Evolutionary conservation across 2,113 vertebrate genomes (phyloP), one percentile per base, ranked within the genome.

Genomic region (Salvelinus sp.): DNA sequence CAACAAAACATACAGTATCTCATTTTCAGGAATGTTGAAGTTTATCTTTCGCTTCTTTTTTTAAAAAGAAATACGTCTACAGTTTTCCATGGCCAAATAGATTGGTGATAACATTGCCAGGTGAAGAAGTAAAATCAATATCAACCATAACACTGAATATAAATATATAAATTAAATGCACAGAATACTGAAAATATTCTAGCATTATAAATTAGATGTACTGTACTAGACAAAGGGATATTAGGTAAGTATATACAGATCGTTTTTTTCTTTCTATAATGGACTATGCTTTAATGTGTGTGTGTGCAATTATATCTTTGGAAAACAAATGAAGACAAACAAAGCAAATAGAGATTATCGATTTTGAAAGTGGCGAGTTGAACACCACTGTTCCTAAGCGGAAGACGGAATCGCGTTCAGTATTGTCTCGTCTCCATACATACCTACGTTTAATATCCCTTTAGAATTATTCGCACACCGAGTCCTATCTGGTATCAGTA

Each of bases 91-190:
- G 75, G 75, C 57, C 44, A 70, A 69, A 80, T 73, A 81, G 69
- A 86, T 75, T 80, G 71, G 57, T 73, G 73, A 84, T 74, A 76
- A 76, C 22, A 27, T 75, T 63, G 50, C 83, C 76, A 83, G 47
- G 72, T 83, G 73, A 83, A 57, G 76, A 85, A 72, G 75, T 70
- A 77, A 80, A 83, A 79, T 66, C 30, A 67, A 74, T 28, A 78
- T 82, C 73, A 80, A 90, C 76, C 38, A 73, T 87, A 90, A 91
- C 90, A 92, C 86, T 90, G 87, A 27, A 91, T 91, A 91, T 92
- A 92, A 92, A 93, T 92, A 93, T 83, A 76, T 83, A 79, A 86
- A 80, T 89, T 87, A 90, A 90, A 90, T 89, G 89, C 75, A 90
- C 73, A 78, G 77, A 90, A 92, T 89, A 91, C 79, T 91, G 85